phyloP scores from a whole-genome alignment of 1,140 invertebrate species.

The Radopholus similis region DNA sequence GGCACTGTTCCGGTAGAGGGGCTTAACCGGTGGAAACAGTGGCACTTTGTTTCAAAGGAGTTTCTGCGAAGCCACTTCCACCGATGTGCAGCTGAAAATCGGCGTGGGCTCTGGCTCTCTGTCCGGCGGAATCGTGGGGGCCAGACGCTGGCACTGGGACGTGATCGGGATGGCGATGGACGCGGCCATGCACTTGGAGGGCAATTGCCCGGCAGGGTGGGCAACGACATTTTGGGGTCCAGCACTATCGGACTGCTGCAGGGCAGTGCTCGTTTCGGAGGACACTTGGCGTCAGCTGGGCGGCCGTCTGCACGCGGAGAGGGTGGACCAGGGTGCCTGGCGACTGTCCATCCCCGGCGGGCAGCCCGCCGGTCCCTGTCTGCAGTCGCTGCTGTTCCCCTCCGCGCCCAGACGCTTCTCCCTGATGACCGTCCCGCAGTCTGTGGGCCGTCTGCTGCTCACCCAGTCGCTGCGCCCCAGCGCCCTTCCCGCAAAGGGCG shows the following conservation, averaged over 20 bases:
- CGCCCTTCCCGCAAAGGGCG: not conserved
- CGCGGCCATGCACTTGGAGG: conserved; percentile 42
- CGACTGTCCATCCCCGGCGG: conserved; percentile 11
- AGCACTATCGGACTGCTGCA: not conserved
- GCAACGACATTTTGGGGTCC: too few relatives aligned
- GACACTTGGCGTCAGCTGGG: conserved; percentile 35
- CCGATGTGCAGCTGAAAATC: conserved; percentile 49
- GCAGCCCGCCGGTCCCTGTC: not conserved
- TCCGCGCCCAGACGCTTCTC: conserved; percentile 47
- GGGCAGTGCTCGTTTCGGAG: conserved; percentile 42
- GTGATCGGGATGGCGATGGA: conserved; percentile 51
- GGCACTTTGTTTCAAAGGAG: conserved; percentile 36
- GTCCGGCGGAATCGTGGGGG: conserved; percentile 51
- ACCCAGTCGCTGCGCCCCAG: not conserved
- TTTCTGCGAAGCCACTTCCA: conserved; percentile 53
- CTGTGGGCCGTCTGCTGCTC: conserved; percentile 40
- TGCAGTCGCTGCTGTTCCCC: conserved; percentile 28
- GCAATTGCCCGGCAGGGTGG: conserved; percentile 10
- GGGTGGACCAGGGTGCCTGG: conserved; percentile 30
- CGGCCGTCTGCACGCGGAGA: conserved; percentile 22
- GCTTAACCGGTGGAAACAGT: conserved; percentile 16
- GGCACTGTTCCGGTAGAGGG: conserved; percentile 33
- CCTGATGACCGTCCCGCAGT: conserved; percentile 52
- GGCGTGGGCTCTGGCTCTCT: conserved; percentile 51
- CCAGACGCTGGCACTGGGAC: conserved; percentile 58